Evolutionary conservation across 2,113 vertebrate species (phyloP).

Genomic region (Sigmodon hispidus): DNA sequence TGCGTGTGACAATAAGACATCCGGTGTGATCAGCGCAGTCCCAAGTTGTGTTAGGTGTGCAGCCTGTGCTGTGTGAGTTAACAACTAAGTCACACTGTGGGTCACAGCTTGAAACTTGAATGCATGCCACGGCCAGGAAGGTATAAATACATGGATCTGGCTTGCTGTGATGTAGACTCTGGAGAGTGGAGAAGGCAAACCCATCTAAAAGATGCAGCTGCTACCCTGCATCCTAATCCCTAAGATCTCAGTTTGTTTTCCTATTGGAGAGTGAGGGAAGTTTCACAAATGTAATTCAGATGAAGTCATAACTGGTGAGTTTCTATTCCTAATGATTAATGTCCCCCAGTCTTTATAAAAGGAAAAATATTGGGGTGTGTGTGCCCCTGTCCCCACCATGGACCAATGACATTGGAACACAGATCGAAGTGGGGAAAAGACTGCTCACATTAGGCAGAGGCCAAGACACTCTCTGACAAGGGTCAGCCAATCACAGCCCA

Average conservation of each 20-base stretch:
- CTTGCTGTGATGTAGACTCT: neutral
- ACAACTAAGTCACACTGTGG: neutral
- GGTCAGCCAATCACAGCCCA: neutral
- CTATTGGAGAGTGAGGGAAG: neutral
- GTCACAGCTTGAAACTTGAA: neutral
- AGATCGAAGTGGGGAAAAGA: neutral
- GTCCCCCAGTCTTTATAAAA: neutral
- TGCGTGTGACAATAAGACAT: neutral
- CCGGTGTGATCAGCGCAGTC: neutral
- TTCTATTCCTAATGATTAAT: neutral
- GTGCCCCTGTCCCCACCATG: neutral
- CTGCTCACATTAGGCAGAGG: neutral
- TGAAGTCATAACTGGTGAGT: neutral
- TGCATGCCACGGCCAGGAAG: neutral
- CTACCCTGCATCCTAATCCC: neutral
- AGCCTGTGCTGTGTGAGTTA: neutral
- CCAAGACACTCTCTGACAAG: neutral
- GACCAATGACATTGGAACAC: neutral
- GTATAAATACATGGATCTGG: neutral
- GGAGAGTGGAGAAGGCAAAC: neutral
- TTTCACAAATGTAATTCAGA: neutral
- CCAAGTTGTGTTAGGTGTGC: neutral
- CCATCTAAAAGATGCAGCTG: neutral
- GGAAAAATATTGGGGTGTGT: too few relatives aligned
- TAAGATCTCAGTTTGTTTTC: neutral